Evolutionary conservation across 1,140 invertebrate genomes (phyloP).

Genomic region (Drosophila guanche): DNA sequence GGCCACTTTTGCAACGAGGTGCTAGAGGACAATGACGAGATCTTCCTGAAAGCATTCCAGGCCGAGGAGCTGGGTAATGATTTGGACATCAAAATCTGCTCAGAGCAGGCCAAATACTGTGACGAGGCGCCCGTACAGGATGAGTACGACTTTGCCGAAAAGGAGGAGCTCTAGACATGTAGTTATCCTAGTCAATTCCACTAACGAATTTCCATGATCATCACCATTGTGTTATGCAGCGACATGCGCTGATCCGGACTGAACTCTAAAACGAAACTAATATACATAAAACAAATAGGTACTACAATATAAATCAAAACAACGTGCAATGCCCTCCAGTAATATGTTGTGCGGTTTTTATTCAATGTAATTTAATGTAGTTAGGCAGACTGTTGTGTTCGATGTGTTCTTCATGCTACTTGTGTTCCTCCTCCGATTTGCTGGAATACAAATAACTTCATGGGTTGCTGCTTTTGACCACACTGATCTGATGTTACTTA

Average conservation of each 20-base stretch:
- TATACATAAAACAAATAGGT: constrained; percentile 39
- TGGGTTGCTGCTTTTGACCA: too few species aligned
- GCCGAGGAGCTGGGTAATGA: constrained; percentile 75
- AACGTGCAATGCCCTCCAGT: constrained; percentile 52
- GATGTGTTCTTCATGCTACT: background rate
- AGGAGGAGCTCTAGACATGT: constrained; percentile 67
- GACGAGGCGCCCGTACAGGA: constrained; percentile 82
- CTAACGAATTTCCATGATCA: constrained; percentile 63
- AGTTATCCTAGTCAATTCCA: constrained; percentile 22
- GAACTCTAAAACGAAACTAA: constrained; percentile 36
- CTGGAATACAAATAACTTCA: constrained; percentile 6
- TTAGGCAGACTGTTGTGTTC: background rate
- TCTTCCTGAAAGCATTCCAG: constrained; percentile 84
- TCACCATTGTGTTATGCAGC: constrained; percentile 23
- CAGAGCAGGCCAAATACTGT: constrained; percentile 82
- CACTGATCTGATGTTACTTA: constrained; percentile 3
- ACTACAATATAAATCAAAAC: constrained; percentile 54
- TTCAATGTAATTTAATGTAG: too few species aligned
- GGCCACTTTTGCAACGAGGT: constrained; percentile 89
- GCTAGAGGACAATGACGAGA: constrained; percentile 86
- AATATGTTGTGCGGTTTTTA: constrained; percentile 22
- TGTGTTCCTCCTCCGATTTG: constrained; percentile 1
- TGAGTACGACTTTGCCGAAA: constrained; percentile 80
- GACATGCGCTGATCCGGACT: constrained; percentile 36
- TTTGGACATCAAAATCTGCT: constrained; percentile 84